Conservation (phyloP, 2,888 invertebrate species). For the Lacanobia wlatinum region DNA sequence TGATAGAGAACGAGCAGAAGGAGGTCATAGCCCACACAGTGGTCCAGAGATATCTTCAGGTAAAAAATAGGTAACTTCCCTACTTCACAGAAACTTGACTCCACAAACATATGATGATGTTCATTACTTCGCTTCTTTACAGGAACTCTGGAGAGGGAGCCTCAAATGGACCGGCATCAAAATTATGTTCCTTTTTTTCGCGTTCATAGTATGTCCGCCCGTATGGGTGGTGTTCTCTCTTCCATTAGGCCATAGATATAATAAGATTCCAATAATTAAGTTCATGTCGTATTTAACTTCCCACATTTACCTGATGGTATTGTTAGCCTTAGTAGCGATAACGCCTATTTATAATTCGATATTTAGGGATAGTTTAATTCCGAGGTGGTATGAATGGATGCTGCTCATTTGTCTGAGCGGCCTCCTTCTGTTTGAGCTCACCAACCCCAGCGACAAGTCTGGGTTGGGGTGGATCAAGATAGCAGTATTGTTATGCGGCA, state of each 20-base stretch:
- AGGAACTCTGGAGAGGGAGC: conserved; percentile 99
- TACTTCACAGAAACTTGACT: conserved; percentile 62
- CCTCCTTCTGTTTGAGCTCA: conserved; percentile 98
- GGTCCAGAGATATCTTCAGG: conserved; percentile 98
- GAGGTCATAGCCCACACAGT: conserved; percentile 99
- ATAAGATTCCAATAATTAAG: conserved; percentile 99
- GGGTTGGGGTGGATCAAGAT: conserved; percentile 98
- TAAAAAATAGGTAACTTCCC: conserved; percentile 92
- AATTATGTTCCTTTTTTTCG: conserved; percentile 97
- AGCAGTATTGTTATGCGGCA: conserved; percentile 96
- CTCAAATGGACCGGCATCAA: conserved; percentile 99
- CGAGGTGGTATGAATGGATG: conserved; percentile 99
- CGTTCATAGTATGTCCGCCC: conserved; percentile 98
- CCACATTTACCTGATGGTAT: conserved; percentile 98
- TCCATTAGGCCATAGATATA: conserved; percentile 98
- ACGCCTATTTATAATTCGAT: conserved; percentile 96
- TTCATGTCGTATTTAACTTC: conserved; percentile 99
- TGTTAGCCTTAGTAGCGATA: conserved; percentile 97
- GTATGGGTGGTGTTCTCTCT: conserved; percentile 99
- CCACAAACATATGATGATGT: conserved; percentile 43
- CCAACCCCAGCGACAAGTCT: conserved; percentile 99
- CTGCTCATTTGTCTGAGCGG: conserved; percentile 98
- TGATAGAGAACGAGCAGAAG: conserved; percentile 99
- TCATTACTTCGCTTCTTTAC: conserved; percentile 76
- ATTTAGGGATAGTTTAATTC: conserved; percentile 94